Base-by-base conservation (phyloP, 2,113 vertebrate species). In the Haplotaxodon microlepis region DNA sequence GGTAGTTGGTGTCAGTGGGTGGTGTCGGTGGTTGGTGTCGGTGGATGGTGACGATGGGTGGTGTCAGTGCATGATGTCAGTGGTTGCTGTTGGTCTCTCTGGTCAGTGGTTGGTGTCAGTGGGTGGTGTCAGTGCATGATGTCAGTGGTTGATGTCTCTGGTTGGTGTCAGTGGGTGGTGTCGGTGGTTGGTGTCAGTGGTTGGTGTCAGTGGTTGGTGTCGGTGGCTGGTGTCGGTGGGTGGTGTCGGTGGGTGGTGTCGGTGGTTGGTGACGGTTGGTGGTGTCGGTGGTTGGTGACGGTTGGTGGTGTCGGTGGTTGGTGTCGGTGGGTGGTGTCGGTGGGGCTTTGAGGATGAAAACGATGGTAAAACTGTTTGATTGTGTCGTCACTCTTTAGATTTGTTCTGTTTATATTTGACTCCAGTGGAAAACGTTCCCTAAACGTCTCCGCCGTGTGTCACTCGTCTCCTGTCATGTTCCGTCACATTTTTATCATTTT, bases 191-290 rank as follows among this genome's bases (percentile, higher is more conserved):
- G 6, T 45, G 42, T 6, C 12, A 2, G 36, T 0, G 36, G 36
- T 0, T 36, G 36, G 36, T 36, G 36, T 1, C 36, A 4, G 8
- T 0, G 0, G 36, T 0, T 38, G 9, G 36, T 38, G 36, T 38
- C 4, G 0, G 9, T 0, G 36, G 38, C 0, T 40, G 38, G 4
- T 40, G 38, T 0, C 1, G 0, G 45, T 0, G 0, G 14, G 1
- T 36, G 36, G 34, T 36, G 34, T 36, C 8, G 0, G 34, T 0
- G 8, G 8, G 0, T 36, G 8, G 34, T 36, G 34, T 4, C 8
- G 3, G 36, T 1, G 0, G 42, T 0, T 16, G 13, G 42, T 0
- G 12, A 14, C 6, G 0, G 12, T 2, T 0, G 12, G 0, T 13
- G 42, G 42, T 45, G 42, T 3, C 13, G 3, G 42, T 1, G 0